Evolutionary conservation across 2,888 invertebrate species (phyloP).

Genomic region (Oeneis ivallda): DNA sequence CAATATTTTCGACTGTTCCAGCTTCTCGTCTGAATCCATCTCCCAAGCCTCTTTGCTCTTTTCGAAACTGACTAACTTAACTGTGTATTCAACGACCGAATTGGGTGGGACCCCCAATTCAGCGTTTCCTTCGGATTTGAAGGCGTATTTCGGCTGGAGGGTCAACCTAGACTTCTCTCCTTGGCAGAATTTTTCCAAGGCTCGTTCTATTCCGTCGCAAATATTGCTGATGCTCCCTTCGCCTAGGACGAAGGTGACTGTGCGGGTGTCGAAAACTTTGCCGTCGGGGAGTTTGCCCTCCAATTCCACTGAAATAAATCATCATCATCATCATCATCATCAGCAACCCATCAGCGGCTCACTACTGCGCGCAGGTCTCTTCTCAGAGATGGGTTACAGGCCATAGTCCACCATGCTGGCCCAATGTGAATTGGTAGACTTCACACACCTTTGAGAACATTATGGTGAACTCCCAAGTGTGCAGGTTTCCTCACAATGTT

Average conservation of each 20-base stretch:
- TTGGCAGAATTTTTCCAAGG: constrained; percentile 89
- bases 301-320: constrained; percentile 84
- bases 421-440: too few relatives aligned
- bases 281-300: constrained; percentile 77
- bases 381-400: too few relatives aligned
- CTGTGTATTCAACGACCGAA: constrained; percentile 89
- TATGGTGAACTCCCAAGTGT: too few relatives aligned
- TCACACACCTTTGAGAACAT: too few relatives aligned
- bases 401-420: too few relatives aligned
- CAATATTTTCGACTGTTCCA: constrained; percentile 89
- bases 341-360: too few relatives aligned
- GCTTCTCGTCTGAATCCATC: constrained; percentile 88
- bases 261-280: constrained; percentile 90
- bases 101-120: constrained; percentile 89
- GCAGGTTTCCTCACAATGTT: too few relatives aligned
- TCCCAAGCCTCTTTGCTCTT: constrained; percentile 91
- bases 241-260: constrained; percentile 91
- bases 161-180: constrained; percentile 89
- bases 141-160: constrained; percentile 90
- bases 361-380: too few relatives aligned
- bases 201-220: constrained; percentile 91
- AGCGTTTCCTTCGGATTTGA: constrained; percentile 86
- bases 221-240: constrained; percentile 90
- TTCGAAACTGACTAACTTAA: constrained; percentile 92
- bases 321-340: not conserved